phyloP scores from a whole-genome alignment of 2,113 vertebrate genomes.

The Phodopus roborovskii region DNA sequence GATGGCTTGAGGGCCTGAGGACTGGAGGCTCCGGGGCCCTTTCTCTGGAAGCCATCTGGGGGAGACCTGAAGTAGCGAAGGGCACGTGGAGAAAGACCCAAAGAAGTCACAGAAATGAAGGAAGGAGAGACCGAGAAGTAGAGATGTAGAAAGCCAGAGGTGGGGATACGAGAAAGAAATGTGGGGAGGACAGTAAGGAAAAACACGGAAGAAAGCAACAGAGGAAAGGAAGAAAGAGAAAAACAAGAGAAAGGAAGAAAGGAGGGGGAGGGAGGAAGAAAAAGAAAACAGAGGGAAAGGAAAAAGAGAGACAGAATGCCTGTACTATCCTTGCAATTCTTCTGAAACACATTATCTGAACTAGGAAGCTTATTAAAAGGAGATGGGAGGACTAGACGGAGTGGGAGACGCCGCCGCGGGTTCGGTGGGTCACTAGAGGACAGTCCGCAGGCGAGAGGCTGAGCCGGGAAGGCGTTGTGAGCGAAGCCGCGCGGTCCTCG shows the following conservation, averaged over 20 bases:
- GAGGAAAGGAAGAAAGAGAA: not conserved
- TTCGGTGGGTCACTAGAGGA: not conserved
- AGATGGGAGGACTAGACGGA: not conserved
- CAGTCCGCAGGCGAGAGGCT: not conserved
- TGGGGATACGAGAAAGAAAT: not conserved
- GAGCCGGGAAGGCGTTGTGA: not conserved
- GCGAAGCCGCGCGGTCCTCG: not conserved
- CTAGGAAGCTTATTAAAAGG: not conserved
- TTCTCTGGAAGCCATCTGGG: not conserved
- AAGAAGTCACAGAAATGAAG: not conserved
- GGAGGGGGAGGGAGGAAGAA: not conserved
- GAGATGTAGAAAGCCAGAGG: not conserved
- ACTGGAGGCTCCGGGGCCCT: not conserved
- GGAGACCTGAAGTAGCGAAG: not conserved
- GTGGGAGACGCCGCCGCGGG: not conserved
- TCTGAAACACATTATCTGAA: not conserved
- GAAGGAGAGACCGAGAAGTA: not conserved
- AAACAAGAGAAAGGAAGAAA: not conserved
- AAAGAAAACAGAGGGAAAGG: not conserved
- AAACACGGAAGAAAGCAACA: not conserved
- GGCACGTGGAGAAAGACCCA: not conserved
- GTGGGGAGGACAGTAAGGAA: not conserved
- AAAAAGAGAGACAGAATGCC: not conserved
- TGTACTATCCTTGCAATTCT: not conserved
- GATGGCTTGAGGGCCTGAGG: not conserved